Evolutionary conservation across 2,113 vertebrate genomes (phyloP), one percentile per base, ranked within the genome.

Genomic region (Lipophrys pholis): DNA sequence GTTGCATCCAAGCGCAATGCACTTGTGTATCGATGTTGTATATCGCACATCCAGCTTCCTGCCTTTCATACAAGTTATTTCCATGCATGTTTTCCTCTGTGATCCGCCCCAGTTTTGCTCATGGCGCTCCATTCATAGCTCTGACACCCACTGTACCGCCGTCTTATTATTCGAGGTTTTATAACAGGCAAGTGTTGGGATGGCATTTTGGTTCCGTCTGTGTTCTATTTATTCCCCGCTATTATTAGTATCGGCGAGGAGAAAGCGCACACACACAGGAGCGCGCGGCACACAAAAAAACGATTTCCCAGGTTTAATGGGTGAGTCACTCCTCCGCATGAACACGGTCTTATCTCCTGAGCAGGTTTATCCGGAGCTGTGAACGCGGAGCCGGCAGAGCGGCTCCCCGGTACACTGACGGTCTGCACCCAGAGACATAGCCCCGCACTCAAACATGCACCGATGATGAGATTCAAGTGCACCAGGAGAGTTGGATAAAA

Each of bases 291-390:
- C 62, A 73, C 60, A n/a, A 51, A n/a, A 51, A 57, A 42, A 63
- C 11, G 1, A 67, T 69, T 84, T 75, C 73, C 73, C 74, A 76
- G 85, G 79, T 88, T 81, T 85, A 90, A 84, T 75, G 62, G 83
- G 75, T 93, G 92, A 93, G 69, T 93, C 93, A 94, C 87, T 90
- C 87, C 76, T 81, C 76, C 7, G 71, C 72, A 30, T 69, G 65
- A 86, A 88, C 78, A 63, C 51, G 10, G 76, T 79, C 67, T 90
- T 86, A 83, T 93, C 89, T 89, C 86, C 78, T 86, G 78, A 85
- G 81, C 83, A 78, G 85, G 84, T 90, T 92, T 81, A 87, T 86
- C 80, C 66, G 40, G 15, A 48, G 49, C 77, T 81, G 72, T 54
- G 50, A 79, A 85, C 65, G 60, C 42, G 11, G 66, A 71, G 61